Evolutionary conservation across 1,140 invertebrate species (phyloP).

Genomic region (Magallana ariakensis): DNA sequence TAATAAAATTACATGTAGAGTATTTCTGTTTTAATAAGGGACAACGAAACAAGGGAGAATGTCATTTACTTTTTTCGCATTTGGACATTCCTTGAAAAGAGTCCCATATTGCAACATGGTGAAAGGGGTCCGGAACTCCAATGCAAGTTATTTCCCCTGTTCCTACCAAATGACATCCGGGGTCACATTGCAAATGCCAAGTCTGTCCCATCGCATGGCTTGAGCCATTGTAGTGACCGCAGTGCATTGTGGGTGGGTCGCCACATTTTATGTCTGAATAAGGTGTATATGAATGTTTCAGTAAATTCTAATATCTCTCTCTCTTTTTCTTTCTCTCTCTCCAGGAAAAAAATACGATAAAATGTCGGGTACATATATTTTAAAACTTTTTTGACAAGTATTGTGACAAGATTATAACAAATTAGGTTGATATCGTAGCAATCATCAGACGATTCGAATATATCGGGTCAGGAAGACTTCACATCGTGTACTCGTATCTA

Average conservation of each 20-base stretch:
- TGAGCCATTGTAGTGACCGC: constrained; percentile 27
- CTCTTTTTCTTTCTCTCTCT: too few relatives aligned
- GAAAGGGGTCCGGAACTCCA: constrained; percentile 30
- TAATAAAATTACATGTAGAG: too few relatives aligned
- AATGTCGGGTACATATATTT: too few relatives aligned
- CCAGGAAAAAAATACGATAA: too few relatives aligned
- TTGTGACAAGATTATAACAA: too few relatives aligned
- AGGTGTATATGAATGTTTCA: background rate
- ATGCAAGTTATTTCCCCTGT: background rate
- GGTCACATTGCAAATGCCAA: constrained; percentile 9
- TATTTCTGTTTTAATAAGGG: too few relatives aligned
- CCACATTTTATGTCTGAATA: constrained; percentile 33
- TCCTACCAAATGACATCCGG: constrained; percentile 21
- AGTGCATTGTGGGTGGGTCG: background rate
- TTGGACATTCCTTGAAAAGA: background rate
- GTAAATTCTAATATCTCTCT: background rate
- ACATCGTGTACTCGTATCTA: too few relatives aligned
- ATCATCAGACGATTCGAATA: too few relatives aligned
- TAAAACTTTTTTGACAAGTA: too few relatives aligned
- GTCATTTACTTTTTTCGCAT: background rate
- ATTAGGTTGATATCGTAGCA: too few relatives aligned
- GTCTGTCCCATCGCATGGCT: background rate
- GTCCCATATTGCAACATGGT: constrained; percentile 39
- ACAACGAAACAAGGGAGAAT: too few relatives aligned
- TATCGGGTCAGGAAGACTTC: too few relatives aligned